phyloP scores from a whole-genome alignment of 2,797 vertebrate species.

The Sparidentex hasta region DNA sequence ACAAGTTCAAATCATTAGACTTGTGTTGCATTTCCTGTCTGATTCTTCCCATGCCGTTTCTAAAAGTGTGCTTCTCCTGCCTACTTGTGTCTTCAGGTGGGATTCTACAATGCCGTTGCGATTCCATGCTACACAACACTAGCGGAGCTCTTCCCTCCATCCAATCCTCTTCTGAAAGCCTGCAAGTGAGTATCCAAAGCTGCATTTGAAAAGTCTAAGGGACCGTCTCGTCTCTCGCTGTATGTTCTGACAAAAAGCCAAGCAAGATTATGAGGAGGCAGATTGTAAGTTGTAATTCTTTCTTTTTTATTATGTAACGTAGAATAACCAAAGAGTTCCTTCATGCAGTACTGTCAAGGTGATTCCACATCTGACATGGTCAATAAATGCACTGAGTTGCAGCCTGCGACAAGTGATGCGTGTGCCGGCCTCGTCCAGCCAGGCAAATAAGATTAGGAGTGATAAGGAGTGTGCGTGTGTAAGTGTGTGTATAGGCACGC shows the following conservation, averaged over 20 bases:
- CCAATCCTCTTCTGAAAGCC: slow-evolving; percentile 90
- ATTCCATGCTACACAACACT: slow-evolving; percentile 97
- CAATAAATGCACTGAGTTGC: background rate
- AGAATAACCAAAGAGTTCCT: background rate
- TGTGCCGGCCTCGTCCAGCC: slow-evolving; percentile 13
- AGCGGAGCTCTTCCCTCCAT: slow-evolving; percentile 93
- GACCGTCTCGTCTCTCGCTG: background rate
- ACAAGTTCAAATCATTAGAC: background rate
- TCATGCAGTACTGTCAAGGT: background rate
- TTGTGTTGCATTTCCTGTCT: background rate
- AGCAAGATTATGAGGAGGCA: background rate
- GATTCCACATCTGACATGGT: slow-evolving; percentile 11
- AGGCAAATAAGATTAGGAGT: slow-evolving; percentile 50
- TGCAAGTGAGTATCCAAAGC: slow-evolving; percentile 89
- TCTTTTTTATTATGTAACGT: background rate
- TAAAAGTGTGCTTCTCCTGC: background rate
- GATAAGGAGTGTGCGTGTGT: slow-evolving; percentile 21
- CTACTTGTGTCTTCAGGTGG: slow-evolving; percentile 85
- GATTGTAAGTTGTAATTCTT: background rate
- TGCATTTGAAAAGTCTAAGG: background rate
- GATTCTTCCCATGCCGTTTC: background rate
- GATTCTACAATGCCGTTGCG: slow-evolving; percentile 98
- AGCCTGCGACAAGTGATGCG: slow-evolving; percentile 7
- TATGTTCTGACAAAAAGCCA: background rate
- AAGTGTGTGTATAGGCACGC: slow-evolving; percentile 13